Base-by-base conservation (phyloP, 2,888 invertebrate genomes). In the Agrotis segetum region DNA sequence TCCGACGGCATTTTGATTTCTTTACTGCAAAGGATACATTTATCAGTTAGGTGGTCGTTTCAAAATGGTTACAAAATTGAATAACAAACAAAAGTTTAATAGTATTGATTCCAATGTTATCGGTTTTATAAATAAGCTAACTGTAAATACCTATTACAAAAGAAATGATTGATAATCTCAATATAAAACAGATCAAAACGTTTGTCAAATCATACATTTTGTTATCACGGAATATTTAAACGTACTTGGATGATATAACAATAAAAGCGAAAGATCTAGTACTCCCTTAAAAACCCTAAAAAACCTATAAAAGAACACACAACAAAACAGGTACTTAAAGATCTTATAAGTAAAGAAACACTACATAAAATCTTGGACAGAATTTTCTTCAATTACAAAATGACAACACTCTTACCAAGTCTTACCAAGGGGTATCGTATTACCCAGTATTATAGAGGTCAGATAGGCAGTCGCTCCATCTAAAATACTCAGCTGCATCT, bases 1-100 rank as follows among this genome's bases (percentile, higher is more conserved):
- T 53, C 73, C 74, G 74, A 67, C 72, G 72, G 72, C 58, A 59
- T 40, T 52, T 24, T 44, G 13, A 40, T n/a, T 1, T 16, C 44
- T 44, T 63, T 24, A 2, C 4, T 3, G 17, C 40, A 24, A 47
- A 24, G 4, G 17, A 52, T 34, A 13, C 11, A n/a, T 9, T n/a
- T 21, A 46, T 4, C 6, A 21, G 40, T 6, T 19, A 13, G 40
- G 40, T 40, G 11, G 11, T 19, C 5, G 4, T 29, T n/a, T n/a
- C 34, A 34, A 13, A 40, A 2, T 1, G 24, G n/a, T 17, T 24
- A n/a, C 6, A 11, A 19, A 44, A 40, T 9, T 17, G 3, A 17
- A 17, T 6, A 46, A 24, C 24, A 13, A 0, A 19, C 6, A 55
- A 14, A 47, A 11, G 0, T 1, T 0, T 14, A 16, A 1, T 5